Evolutionary conservation across 2,113 vertebrate species (phyloP), one percentile per base, ranked within the genome.

Genomic region (Myiozetetes cayanensis): DNA sequence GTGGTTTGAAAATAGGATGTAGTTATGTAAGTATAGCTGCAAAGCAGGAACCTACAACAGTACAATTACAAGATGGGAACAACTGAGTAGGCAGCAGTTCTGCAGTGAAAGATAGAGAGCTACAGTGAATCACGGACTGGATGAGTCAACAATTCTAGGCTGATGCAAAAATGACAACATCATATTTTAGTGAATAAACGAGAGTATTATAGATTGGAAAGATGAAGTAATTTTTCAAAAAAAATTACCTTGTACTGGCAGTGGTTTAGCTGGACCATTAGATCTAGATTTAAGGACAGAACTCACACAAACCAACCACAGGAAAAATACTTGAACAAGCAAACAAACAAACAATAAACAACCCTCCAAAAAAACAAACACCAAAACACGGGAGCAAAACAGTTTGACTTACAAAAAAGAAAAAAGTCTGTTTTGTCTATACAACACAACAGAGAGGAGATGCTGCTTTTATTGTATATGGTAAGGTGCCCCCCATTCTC

Each of bases 61-160:
- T 47, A 81, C 79, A 92, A 96, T 84, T 96, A 89, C 65, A 97
- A 95, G 96, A 94, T 68, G 94, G 91, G 96, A 97, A 96, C 89
- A 93, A 96, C 61, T 95, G 95, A 96, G 96, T 97, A 92, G 96
- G 96, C 96, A 95, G 96, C 47, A 97, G 89, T 20, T 92, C 86
- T 95, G 76, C 86, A 86, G 86, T 77, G 90, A 89, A 78, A 95
- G 95, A 94, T 77, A 89, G 0, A 3, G 92, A 90, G 94, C 86
- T 86, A 59, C 61, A 94, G 65, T 96, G 96, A 97, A 89, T 97
- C 95, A 96, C 94, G 50, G 68, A 81, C 49, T 63, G 76, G 71
- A 84, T 97, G 96, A 97, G 96, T 97, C 96, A 96, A 97, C 96
- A 96, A 63, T 78, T 86, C 94, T 89, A 68, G 65, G 80, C 76